Evolutionary conservation across 92 coral and sea anemone genomes (phyloP).

Genomic region (Meandrina meandrites): DNA sequence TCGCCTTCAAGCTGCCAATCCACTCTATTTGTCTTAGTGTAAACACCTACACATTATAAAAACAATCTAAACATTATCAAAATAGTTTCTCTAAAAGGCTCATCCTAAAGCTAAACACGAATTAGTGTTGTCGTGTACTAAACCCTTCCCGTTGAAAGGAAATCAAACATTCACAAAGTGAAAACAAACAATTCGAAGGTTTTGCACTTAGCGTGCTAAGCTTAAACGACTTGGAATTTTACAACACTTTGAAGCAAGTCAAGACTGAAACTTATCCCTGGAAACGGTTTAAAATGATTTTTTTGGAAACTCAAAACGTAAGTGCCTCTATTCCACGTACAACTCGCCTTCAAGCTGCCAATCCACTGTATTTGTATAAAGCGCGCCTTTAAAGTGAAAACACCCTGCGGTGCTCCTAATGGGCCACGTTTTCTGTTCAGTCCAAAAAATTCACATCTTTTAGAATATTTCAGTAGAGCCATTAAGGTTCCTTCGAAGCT

Average conservation of each 20-base stretch:
- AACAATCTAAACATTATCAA: neutral
- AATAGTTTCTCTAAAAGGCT: neutral
- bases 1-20: neutral
- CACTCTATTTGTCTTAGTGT: neutral
- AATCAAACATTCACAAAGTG: neutral
- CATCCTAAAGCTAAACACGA: neutral
- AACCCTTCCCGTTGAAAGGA: constrained; percentile 7
- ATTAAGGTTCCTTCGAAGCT: neutral
- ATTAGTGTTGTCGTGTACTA: neutral
- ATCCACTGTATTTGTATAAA: neutral
- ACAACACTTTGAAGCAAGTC: neutral
- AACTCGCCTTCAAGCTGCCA: neutral
- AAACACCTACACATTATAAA: neutral
- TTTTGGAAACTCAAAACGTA: neutral
- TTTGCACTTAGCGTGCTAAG: neutral
- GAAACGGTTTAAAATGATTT: neutral
- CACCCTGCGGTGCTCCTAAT: neutral
- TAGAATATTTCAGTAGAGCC: neutral
- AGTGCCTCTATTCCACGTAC: neutral
- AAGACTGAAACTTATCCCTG: neutral
- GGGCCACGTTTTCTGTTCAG: no score
- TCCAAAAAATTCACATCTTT: neutral
- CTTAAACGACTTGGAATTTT: neutral
- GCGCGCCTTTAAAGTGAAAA: neutral
- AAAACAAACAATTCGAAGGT: neutral